Conservation (phyloP, 2,888 invertebrate genomes). For the Lithophane socia region DNA sequence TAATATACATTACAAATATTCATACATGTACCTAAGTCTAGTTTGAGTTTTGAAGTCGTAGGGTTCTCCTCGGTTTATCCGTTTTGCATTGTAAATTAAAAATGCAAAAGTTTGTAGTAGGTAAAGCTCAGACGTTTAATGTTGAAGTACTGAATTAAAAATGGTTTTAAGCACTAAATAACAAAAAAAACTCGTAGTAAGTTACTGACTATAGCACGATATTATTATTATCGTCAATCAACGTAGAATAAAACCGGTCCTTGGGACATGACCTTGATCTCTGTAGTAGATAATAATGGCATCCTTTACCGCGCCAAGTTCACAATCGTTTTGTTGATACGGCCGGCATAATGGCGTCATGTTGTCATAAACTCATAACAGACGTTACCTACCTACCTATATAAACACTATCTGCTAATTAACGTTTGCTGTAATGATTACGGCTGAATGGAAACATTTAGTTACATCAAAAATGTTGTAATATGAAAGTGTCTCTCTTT, state of each 20-base stretch:
- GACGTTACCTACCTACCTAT: not conserved
- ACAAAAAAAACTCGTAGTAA: no score
- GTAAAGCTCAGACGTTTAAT: not conserved
- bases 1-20: not conserved
- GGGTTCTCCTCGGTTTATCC: not conserved
- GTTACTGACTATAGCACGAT: not conserved
- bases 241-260: not conserved
- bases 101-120: not conserved
- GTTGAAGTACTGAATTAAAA: not conserved
- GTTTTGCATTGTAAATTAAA: not conserved
- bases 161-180: no score
- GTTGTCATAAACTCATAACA: constrained; percentile 4
- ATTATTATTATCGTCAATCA: no score
- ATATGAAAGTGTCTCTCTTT: not conserved
- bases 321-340: not conserved
- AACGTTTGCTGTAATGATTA: not conserved
- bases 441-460: no score
- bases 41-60: not conserved
- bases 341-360: not conserved
- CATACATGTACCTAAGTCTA: not conserved
- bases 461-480: not conserved
- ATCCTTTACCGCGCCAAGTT: not conserved
- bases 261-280: constrained; percentile 1
- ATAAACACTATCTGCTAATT: constrained; percentile 1
- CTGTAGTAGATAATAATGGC: not conserved